Evolutionary conservation across 1,140 invertebrate species (phyloP), one percentile per base, ranked within the genome.

Genomic region (Agrypnia vestita): DNA sequence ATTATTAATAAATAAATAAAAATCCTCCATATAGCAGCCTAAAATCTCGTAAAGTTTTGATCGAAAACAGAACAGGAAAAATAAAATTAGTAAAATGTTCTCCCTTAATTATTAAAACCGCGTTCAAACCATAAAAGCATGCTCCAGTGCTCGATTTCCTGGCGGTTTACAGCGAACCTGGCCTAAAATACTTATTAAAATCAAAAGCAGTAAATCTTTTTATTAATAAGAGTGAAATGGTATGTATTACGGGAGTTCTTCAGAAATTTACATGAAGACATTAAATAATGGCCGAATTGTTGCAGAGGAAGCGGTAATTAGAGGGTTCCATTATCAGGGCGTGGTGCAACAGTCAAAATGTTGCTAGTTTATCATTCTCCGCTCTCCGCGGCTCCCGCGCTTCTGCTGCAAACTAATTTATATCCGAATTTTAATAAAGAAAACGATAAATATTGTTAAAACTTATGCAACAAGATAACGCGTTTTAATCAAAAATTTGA

Each of bases 341-440:
- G 77, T 75, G 73, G 62, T 73, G 9, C 15, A 15, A 56, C 11
- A 79, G 80, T 78, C 76, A 78, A 78, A 81, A 81, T 76, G 80
- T 82, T 79, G 80, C 71, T 71, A 79, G 77, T 82, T 79, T 79
- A 79, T 82, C 72, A 79, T 79, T 71, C 69, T 21, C 25, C 25
- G 6, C 25, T 35, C 25, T 35, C 25, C 25, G 1, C 25, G 25
- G 25, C 67, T 11, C 44, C n/a, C 21, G 47, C 25, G 6, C 74
- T 76, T 72, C 76, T 71, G 69, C 43, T 61, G 47, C 46, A 81
- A 77, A 78, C 76, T 77, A 77, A 81, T 81, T 81, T 78, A 62
- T 72, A 81, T 56, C 35, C 13, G 49, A 71, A 71, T 67, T 71
- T 55, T 51, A 69, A 59, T 46, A 71, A 61, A 81, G 75, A 81